These are phyloP conservation scores for Patella pellucida DNA, from an alignment of 2,888 invertebrate genomes.

Conservation along the genomic window DNA sequence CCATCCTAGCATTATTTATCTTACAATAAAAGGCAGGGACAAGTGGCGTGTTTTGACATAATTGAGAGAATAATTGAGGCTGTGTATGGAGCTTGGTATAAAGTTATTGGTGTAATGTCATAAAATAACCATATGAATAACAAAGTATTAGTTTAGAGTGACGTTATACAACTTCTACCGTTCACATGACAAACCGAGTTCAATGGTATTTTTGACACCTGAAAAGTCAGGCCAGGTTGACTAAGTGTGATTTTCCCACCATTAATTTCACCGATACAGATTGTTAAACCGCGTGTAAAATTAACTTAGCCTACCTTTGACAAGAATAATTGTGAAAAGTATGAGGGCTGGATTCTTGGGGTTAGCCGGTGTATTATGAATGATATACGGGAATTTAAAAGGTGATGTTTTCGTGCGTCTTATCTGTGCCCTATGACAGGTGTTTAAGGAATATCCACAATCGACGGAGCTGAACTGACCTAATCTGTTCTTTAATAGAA, in stretches of 20 bases:
- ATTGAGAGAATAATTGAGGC: too few relatives aligned
- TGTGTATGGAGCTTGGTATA: too few relatives aligned
- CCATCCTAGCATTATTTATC: too few relatives aligned
- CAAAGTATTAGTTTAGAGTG: neutral
- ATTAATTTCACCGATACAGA: neutral
- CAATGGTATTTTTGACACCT: conserved; percentile 8
- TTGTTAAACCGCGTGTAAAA: neutral
- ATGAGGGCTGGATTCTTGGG: neutral
- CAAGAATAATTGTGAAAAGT: conserved; percentile 4
- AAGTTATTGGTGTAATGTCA: neutral
- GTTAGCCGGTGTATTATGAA: neutral
- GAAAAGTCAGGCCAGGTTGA: conserved; percentile 1
- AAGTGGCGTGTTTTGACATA: too few relatives aligned
- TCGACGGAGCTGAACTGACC: too few relatives aligned
- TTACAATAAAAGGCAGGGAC: too few relatives aligned
- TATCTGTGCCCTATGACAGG: neutral
- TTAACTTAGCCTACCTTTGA: conserved; percentile 1
- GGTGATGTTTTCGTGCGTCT: too few relatives aligned
- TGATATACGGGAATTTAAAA: too few relatives aligned
- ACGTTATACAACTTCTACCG: neutral
- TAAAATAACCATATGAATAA: neutral
- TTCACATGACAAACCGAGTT: neutral
- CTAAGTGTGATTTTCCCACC: conserved; percentile 1
- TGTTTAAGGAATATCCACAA: neutral
- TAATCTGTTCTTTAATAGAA: neutral